These are phyloP conservation scores for Hydrolagus affinis DNA, from an alignment of 2,113 vertebrate genomes.

Conservation along the genomic window DNA sequence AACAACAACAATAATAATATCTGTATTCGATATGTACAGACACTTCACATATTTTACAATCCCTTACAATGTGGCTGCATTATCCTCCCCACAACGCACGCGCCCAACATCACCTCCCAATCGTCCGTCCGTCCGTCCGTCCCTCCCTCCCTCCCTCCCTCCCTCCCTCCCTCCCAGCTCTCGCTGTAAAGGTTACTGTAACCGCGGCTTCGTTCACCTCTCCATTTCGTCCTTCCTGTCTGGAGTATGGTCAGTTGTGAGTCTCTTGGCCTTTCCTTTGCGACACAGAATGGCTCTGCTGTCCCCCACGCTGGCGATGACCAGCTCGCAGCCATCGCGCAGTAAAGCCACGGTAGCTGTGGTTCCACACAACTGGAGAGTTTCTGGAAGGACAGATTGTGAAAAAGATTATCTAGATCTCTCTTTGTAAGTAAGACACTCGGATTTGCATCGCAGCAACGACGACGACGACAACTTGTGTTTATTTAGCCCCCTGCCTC, in stretches of 20 bases:
- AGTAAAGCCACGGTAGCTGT: constrained; percentile 35
- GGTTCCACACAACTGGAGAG: constrained; percentile 26
- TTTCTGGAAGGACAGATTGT: constrained; percentile 4
- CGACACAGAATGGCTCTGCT: constrained; percentile 35
- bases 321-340: constrained; percentile 26
- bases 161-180: too few relatives aligned
- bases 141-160: too few relatives aligned
- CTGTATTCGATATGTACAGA: neutral
- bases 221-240: constrained; percentile 33
- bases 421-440: too few relatives aligned
- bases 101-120: too few relatives aligned
- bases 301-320: constrained; percentile 35
- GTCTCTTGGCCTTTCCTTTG: constrained; percentile 29
- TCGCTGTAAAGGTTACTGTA: too few relatives aligned
- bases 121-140: neutral
- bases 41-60: neutral
- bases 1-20: too few relatives aligned
- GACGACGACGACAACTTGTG: too few relatives aligned
- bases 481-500: too few relatives aligned
- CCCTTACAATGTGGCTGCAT: neutral
- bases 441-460: too few relatives aligned
- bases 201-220: neutral
- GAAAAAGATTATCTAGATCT: too few relatives aligned
- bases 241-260: constrained; percentile 35
- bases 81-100: neutral